Conservation (phyloP, 2,888 invertebrate species). For the Eupithecia vulgata region DNA sequence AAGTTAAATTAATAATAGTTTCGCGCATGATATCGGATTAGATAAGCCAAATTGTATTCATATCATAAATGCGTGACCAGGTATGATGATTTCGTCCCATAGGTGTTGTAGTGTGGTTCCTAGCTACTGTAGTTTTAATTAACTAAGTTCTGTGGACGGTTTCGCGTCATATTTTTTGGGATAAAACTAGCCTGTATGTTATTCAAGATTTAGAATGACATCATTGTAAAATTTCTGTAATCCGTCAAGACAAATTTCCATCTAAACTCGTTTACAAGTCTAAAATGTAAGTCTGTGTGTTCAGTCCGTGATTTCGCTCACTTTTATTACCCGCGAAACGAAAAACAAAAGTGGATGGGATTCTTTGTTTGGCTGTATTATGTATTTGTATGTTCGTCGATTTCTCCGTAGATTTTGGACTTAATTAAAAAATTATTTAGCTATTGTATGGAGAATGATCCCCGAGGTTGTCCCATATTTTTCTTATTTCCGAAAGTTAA, state of each 20-base stretch:
- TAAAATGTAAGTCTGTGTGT: background rate
- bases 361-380: no score
- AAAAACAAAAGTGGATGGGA: no score
- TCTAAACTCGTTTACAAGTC: background rate
- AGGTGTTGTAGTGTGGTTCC: background rate
- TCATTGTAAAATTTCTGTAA: background rate
- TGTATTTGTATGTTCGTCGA: no score
- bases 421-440: no score
- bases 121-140: background rate
- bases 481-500: no score
- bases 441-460: no score
- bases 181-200: background rate
- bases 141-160: background rate
- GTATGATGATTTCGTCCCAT: background rate
- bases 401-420: no score
- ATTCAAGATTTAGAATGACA: background rate
- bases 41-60: background rate
- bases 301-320: background rate
- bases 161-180: no score
- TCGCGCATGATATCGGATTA: background rate
- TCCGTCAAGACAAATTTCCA: background rate
- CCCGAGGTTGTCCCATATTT: no score
- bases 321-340: background rate
- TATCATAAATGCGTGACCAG: background rate
- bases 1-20: background rate